phyloP scores from a whole-genome alignment of 2,797 vertebrate genomes.

The Oreortyx pictus region DNA sequence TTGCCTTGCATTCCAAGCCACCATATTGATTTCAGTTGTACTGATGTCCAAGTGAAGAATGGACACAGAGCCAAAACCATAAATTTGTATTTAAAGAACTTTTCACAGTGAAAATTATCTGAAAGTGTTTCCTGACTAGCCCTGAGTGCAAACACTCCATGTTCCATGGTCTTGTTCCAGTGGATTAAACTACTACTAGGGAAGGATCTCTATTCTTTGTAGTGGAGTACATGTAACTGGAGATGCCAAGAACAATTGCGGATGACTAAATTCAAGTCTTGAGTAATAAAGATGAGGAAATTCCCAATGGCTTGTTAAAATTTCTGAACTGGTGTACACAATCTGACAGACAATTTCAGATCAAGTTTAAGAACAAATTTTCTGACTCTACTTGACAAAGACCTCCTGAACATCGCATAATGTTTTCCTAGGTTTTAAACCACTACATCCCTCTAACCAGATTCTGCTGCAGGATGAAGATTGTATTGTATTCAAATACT shows the following conservation, averaged over 20 bases:
- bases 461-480: background rate
- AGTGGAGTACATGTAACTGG: background rate
- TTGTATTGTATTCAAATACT: background rate
- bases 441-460: background rate
- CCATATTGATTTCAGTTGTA: background rate
- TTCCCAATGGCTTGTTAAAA: background rate
- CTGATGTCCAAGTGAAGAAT: background rate
- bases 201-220: background rate
- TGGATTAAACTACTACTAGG: background rate
- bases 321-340: background rate
- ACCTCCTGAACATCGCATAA: accelerated
- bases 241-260: background rate
- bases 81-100: background rate
- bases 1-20: background rate
- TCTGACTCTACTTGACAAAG: background rate
- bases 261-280: background rate
- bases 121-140: background rate
- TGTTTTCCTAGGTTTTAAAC: background rate
- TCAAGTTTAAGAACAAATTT: background rate
- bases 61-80: background rate
- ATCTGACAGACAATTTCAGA: background rate
- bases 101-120: background rate
- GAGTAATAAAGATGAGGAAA: background rate
- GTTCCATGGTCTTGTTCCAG: background rate
- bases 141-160: accelerated